These are phyloP conservation scores for Torymus tubicola DNA, from an alignment of 2,888 invertebrate species.

Conservation along the genomic window DNA sequence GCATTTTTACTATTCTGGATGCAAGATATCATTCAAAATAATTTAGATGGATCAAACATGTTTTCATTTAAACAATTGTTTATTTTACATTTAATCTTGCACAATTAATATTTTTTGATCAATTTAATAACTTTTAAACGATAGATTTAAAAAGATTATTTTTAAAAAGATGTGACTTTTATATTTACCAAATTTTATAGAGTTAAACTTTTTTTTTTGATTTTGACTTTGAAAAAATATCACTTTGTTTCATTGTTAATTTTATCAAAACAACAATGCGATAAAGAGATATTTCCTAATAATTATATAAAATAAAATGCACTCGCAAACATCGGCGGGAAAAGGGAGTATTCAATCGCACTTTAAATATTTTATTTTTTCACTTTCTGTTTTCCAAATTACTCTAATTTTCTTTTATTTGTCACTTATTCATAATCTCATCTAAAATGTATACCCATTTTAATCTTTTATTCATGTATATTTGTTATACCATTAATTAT, in stretches of 20 bases:
- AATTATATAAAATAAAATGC: too few species aligned
- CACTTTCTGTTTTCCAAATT: not conserved
- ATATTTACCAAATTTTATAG: too few species aligned
- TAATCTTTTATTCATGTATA: slow-evolving; percentile 19
- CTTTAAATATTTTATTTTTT: slow-evolving; percentile 7
- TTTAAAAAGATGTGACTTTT: too few species aligned
- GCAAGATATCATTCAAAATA: slow-evolving; percentile 29
- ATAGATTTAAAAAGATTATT: too few species aligned
- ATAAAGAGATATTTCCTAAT: too few species aligned
- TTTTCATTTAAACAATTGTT: slow-evolving; percentile 16
- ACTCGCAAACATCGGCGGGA: too few species aligned
- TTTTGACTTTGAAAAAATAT: too few species aligned
- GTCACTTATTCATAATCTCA: slow-evolving; percentile 13
- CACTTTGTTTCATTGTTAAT: too few species aligned
- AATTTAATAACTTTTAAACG: not conserved
- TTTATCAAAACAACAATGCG: too few species aligned
- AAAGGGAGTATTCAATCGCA: too few species aligned
- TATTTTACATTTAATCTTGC: slow-evolving; percentile 19
- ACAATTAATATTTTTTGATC: slow-evolving; percentile 6
- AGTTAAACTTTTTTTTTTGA: too few species aligned
- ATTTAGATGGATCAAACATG: not conserved
- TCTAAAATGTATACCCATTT: slow-evolving; percentile 10
- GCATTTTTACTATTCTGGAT: slow-evolving; percentile 41
- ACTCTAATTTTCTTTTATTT: not conserved
- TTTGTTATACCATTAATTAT: slow-evolving; percentile 49